Percentiles rank a stretch among this genome's conserved stretches.
These are phyloP conservation scores for Leucoptera coffeella DNA, from an alignment of 2,888 invertebrate genomes.

Conservation along the genomic window DNA sequence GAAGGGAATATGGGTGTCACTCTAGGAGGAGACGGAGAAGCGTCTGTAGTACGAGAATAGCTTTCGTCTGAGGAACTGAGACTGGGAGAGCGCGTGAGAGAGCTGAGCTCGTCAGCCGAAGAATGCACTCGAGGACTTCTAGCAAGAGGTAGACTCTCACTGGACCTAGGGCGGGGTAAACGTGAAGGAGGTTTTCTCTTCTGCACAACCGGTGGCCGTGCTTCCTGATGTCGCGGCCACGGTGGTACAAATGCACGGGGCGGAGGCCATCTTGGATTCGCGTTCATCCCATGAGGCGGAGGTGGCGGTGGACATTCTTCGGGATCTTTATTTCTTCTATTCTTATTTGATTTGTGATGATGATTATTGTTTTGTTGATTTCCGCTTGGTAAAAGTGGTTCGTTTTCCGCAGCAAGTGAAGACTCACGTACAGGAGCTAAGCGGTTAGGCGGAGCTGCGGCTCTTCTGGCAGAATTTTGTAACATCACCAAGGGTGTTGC, in stretches of 20 bases:
- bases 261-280: conserved; percentile 38
- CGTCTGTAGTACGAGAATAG: conserved; percentile 75
- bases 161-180: conserved; percentile 60
- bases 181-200: conserved; percentile 34
- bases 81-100: conserved; percentile 73
- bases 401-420: conserved; percentile 54
- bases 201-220: conserved; percentile 26
- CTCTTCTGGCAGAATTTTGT: conserved; percentile 48
- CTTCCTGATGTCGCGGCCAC: conserved; percentile 55
- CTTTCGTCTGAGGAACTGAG: conserved; percentile 82
- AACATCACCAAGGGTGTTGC: conserved; percentile 65
- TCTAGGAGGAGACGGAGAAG: conserved; percentile 54
- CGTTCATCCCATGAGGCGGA: conserved; percentile 44
- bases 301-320: conserved; percentile 55
- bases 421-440: conserved; percentile 52
- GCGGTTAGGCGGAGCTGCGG: conserved; percentile 43
- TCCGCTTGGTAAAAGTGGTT: conserved; percentile 43
- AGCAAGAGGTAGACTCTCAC: conserved; percentile 58
- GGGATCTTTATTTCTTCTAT: conserved; percentile 25
- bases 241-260: conserved; percentile 53
- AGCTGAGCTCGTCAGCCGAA: conserved; percentile 78
- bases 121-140: conserved; percentile 62
- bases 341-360: conserved; percentile 45
- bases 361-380: conserved; percentile 18
- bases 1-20: conserved; percentile 48